phyloP scores from a whole-genome alignment of 2,113 vertebrate genomes.

The Cygnus atratus region DNA sequence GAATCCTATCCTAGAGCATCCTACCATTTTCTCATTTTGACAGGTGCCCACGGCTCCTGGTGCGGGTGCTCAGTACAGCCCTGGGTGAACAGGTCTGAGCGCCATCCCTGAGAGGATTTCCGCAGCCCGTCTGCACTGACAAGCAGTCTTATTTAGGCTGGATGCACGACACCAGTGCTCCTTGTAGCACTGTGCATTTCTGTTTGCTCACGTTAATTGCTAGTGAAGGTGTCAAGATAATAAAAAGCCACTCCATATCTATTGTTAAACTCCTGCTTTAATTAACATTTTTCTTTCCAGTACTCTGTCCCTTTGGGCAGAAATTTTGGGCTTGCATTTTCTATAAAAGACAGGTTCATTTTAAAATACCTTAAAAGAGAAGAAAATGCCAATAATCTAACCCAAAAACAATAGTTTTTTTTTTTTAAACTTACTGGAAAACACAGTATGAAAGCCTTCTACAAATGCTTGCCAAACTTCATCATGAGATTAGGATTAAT shows the following conservation, averaged over 20 bases:
- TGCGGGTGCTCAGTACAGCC: background rate
- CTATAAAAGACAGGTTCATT: conserved; percentile 1
- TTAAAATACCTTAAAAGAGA: conserved; percentile 4
- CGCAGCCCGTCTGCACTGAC: background rate
- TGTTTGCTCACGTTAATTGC: background rate
- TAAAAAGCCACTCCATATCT: background rate
- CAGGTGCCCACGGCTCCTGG: background rate
- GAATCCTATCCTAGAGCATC: background rate
- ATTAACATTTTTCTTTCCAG: conserved; percentile 22
- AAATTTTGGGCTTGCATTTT: background rate
- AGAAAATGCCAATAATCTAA: background rate
- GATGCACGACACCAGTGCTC: background rate
- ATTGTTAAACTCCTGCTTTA: background rate
- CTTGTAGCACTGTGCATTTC: background rate
- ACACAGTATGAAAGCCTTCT: background rate
- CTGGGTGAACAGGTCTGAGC: background rate
- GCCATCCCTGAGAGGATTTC: background rate
- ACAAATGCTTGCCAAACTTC: background rate
- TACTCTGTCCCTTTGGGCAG: background rate
- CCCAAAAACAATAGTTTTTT: background rate
- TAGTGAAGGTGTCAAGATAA: background rate
- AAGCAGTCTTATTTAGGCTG: background rate
- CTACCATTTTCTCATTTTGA: background rate
- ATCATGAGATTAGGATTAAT: conserved; percentile 10
- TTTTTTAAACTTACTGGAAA: background rate